These are phyloP conservation scores for Nibea coibor DNA, from an alignment of 2,113 vertebrate genomes.

Conservation along the genomic window DNA sequence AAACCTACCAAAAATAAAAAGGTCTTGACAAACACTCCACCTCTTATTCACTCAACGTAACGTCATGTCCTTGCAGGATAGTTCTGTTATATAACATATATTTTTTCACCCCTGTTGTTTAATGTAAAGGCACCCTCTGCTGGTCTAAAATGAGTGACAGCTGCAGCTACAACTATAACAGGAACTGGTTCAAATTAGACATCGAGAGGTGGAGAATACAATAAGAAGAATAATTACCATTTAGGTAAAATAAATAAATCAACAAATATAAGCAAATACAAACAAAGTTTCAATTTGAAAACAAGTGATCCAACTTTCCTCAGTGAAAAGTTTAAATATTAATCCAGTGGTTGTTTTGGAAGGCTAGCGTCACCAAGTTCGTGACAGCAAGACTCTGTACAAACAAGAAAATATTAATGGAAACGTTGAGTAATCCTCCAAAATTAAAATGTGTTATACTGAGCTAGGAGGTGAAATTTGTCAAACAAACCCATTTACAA, in stretches of 20 bases:
- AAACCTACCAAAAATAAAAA: neutral
- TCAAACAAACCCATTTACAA: neutral
- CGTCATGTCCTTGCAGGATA: neutral
- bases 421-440: neutral
- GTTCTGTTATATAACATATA: too few relatives aligned
- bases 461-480: neutral
- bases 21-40: too few relatives aligned
- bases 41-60: neutral
- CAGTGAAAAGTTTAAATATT: neutral
- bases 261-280: neutral
- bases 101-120: neutral
- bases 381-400: neutral
- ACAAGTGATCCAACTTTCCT: neutral
- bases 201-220: too few relatives aligned
- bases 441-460: neutral
- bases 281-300: neutral
- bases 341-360: neutral
- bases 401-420: neutral
- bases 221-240: neutral
- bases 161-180: too few relatives aligned
- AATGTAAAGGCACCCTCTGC: neutral
- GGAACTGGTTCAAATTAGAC: neutral
- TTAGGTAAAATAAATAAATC: neutral
- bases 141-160: neutral
- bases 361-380: neutral